Base-by-base conservation (phyloP, 2,888 invertebrate species). In the Rhaphigaster nebulosa region DNA sequence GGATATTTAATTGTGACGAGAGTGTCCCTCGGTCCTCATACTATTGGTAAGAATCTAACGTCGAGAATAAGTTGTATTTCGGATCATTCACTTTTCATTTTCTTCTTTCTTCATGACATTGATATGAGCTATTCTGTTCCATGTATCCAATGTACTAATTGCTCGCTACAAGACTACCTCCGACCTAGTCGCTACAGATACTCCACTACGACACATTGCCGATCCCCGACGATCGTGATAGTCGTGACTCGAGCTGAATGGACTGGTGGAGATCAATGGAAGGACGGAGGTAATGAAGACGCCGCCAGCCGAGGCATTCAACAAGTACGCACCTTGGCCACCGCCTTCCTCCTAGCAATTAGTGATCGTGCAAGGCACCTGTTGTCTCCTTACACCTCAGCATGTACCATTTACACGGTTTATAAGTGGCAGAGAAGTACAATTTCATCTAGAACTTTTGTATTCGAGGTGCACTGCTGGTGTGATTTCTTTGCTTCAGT, bases 251-350 rank as follows among this genome's bases (percentile, higher is more conserved):
- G 20, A 12, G 20, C 6, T 76, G 34, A 76, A 76, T 76, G 70
- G 70, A 38, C 20, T 2, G 34, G 5, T 0, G 20, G 70, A 29
- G 70, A 76, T 76, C 20, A 76, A 76, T 76, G 70, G 60, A n/a
- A 60, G 60, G 6, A 18, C 5, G 8, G 20, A 8, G 20, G 29
- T 76, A 76, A 76, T 76, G 70, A 76, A 76, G 70, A 76, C 70
- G 70, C 60, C 60, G 60, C 6, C 26, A 56, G 5, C 60, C 1
- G n/a, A 8, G 65, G 38, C 70, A 76, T 76, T 76, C 70, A 76
- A 76, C 70, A 76, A 76, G 70, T 76, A 76, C 34, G 70, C 70
- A 23, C 20, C 20, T 76, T 76, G 70, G 70, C 70, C 70, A 76
- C 70, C 70, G 34, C 70, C 70, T 76, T 56, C 60, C 60, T 56